Evolutionary conservation across 2,888 invertebrate genomes (phyloP).

Genomic region (Acleris cristana): DNA sequence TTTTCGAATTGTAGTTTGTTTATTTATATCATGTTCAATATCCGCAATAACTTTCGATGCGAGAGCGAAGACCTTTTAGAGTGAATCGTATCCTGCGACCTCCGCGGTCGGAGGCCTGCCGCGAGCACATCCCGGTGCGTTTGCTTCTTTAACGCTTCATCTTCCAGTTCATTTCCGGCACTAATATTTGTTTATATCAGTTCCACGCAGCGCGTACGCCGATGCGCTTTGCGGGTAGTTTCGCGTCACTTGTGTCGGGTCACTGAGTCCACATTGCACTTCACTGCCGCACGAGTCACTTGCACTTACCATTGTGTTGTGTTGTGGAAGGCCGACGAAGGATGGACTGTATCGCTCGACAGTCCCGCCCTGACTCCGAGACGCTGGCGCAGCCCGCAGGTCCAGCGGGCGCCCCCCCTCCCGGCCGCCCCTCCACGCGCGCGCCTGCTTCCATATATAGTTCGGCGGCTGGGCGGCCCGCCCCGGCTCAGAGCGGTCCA

Average conservation of each 20-base stretch:
- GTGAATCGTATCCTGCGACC: neutral
- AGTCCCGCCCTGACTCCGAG: constrained; percentile 82
- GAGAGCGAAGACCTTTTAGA: neutral
- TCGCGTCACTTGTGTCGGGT: constrained; percentile 34
- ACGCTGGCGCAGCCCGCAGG: constrained; percentile 57
- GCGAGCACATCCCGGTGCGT: constrained; percentile 18
- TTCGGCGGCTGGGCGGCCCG: constrained; percentile 69
- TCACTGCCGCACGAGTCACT: constrained; percentile 51
- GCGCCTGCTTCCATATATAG: constrained; percentile 76
- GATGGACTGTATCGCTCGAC: constrained; percentile 80
- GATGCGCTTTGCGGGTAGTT: constrained; percentile 10
- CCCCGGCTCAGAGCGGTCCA: constrained; percentile 65
- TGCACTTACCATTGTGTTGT: constrained; percentile 79
- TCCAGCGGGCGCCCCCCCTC: constrained; percentile 60
- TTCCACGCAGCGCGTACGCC: neutral
- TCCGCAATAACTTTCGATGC: neutral
- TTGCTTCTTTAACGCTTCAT: neutral
- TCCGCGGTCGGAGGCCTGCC: neutral
- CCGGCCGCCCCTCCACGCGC: constrained; percentile 46
- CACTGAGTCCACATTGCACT: constrained; percentile 50
- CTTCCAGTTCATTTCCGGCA: neutral
- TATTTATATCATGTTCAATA: too few relatives aligned
- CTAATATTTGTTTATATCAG: neutral
- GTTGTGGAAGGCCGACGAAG: constrained; percentile 77
- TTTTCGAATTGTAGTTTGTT: too few relatives aligned